A percentile compares a stretch with the other conserved stretches of the same genome.
Evolutionary conservation across 1,140 invertebrate species (phyloP).

Genomic region (Sitobion miscanthi): DNA sequence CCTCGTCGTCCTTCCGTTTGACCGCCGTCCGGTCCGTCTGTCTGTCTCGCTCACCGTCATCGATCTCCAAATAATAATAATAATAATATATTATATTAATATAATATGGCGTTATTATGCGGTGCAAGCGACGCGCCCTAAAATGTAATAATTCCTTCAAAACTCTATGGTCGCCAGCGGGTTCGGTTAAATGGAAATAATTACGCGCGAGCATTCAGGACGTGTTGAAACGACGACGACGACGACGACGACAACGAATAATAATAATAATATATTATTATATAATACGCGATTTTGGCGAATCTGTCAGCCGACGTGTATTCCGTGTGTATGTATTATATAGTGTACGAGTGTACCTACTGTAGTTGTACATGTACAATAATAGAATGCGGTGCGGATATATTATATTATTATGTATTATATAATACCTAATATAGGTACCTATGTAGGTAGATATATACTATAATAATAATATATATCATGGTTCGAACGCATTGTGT

Average conservation of each 20-base stretch:
- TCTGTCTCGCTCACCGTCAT: background rate
- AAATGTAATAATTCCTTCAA: background rate
- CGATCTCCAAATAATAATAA: background rate
- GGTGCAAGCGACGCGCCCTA: background rate
- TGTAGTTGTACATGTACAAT: background rate
- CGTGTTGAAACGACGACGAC: background rate
- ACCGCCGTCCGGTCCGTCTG: background rate
- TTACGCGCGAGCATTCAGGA: background rate
- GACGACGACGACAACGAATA: background rate
- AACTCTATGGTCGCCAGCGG: background rate
- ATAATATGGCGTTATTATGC: background rate
- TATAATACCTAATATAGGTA: background rate
- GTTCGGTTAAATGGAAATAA: background rate
- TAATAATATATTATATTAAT: background rate
- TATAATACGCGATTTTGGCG: background rate
- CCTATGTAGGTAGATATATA: background rate
- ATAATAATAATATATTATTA: background rate
- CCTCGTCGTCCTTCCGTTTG: background rate
- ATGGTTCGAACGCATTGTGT: background rate
- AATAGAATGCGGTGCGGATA: background rate
- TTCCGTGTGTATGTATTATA: background rate
- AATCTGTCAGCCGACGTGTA: background rate
- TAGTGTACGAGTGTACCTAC: background rate
- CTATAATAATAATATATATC: background rate
- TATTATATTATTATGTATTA: background rate